Base-by-base conservation (phyloP, 1,140 invertebrate species). In the Procambarus clarkii region DNA sequence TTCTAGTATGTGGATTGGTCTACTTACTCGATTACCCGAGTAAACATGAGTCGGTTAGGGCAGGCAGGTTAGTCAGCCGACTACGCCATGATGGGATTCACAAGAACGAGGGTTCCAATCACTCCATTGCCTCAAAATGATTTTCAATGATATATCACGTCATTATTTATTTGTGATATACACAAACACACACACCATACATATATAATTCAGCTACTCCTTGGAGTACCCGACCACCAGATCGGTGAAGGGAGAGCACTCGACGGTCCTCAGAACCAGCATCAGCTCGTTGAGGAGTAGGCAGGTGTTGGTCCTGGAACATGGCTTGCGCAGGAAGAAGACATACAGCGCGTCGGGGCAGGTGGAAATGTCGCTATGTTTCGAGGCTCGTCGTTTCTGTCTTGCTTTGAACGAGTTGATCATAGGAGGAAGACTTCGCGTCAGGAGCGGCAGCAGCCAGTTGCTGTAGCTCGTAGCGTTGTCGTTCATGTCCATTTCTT, bases 341-440 rank as follows among this genome's bases (percentile, higher is more conserved):
- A 79, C 45, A 45, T 87, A 87, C 18, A 87, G 74, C 76, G 54
- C 85, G 44, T 87, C 85, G 4, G 85, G 85, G 54, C 85, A 87
- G 5, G n/a, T 79, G 7, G 76, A 71, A 2, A 78, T 7, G 4
- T 77, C 24, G 4, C 85, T 78, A 11, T 54, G 44, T 15, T 87
- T 87, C 15, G 85, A 50, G 11, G 45, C 76, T 45, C 54, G 74
- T n/a, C 48, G 34, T 48, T 87, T 77, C 44, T 78, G 74, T 60
- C 82, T 85, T 8, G 9, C 69, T 18, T 64, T 71, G 48, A 87
- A 87, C 13, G 76, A 87, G 34, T 87, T 76, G 2, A 79, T 21
- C 85, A 87, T 87, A 13, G 85, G 54, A 18, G 21, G 71, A 46
- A 87, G 76, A 60, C 74, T 60, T 78, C 34, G n/a, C 24, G 77